Evolutionary conservation across 2,888 invertebrate species (phyloP), one percentile per base, ranked within the genome.

Genomic region (Iphiclides podalirius): DNA sequence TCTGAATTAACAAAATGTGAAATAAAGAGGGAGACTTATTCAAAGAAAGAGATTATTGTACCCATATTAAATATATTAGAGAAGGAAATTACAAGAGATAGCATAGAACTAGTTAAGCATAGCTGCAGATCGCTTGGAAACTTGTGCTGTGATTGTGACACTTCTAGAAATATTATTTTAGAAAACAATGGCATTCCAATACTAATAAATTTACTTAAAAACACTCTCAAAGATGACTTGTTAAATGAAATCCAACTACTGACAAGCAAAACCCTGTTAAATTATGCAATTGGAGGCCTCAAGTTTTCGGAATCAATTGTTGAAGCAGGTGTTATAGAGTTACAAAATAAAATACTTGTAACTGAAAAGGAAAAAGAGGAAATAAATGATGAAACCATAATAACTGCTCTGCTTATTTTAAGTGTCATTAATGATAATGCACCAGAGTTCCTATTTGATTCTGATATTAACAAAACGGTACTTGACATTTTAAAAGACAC

Each of bases 91-190:
- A 69, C 67, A 28, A 33, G 63, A 12, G 80, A 90, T 8, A 81
- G 79, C 52, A 67, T 90, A 53, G 91, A 92, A 55, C 72, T 93
- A 43, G 81, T 93, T 6, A 93, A 93, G 58, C 95, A 97, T 70
- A 91, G 93, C 33, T 94, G 95, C 60, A 90, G 97, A 64, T 95
- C 96, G 1, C 84, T 97, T 14, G 97, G 96, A 28, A 97, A 97
- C 77, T 93, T 97, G 67, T 96, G 96, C 73, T 97, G 94, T 74
- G 94, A 96, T 70, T 96, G 96, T 83, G 94, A 96, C 85, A 87
- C 90, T 63, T 91, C 92, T 12, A 87, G 93, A 55, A 89, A 89
- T 52, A 72, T 90, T 44, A 86, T 93, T 28, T 63, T 80, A 1
- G 69, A 77, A 9, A 61, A 59, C 37, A 76, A 90, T 48, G 93